Evolutionary conservation across 2,113 vertebrate genomes (phyloP), one percentile per base, ranked within the genome.

Genomic region (Plecotus auritus): DNA sequence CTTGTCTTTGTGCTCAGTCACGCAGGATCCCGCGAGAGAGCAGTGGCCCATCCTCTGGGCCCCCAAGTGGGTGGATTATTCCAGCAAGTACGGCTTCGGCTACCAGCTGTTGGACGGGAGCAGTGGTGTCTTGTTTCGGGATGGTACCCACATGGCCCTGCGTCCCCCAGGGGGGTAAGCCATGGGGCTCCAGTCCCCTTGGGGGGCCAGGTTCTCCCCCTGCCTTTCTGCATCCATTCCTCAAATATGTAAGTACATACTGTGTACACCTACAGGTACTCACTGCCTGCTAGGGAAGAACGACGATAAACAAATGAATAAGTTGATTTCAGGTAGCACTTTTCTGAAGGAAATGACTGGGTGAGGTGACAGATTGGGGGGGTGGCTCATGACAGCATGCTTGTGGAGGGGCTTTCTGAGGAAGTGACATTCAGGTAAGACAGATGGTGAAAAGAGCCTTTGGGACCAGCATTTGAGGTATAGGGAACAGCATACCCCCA

Each of bases 21-120:
- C 90, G 17, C 98, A 96, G 95, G 99, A 98, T 42, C 98, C 98
- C 0, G 97, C 96, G 0, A 98, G 98, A 96, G 98, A 73, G 97
- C 97, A 97, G 17, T 95, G 80, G 73, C 98, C 98, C 13, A 96
- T 99, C 47, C 96, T 98, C 87, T 99, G 99, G 99, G 99, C 98
- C 74, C 99, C 99, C 20, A 99, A 99, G 95, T 99, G 99, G 99
- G 99, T 99, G 5, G 99, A 99, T 86, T 99, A 99, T 89, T 99
- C 99, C 54, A 99, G 99, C 97, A 99, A 99, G 95, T 99, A 99
- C 0, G 98, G 99, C 28, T 99, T 99, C 54, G 99, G 99, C 89
- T 99, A 99, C 97, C 98, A 99, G 97, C 98, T 99, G 10, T 99
- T 98, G 0, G 98, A 99, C 32, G 98, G 99, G 88, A 98, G 98